Conservation (phyloP, 2,113 vertebrate species). For the Periophthalmodon schlosseri region DNA sequence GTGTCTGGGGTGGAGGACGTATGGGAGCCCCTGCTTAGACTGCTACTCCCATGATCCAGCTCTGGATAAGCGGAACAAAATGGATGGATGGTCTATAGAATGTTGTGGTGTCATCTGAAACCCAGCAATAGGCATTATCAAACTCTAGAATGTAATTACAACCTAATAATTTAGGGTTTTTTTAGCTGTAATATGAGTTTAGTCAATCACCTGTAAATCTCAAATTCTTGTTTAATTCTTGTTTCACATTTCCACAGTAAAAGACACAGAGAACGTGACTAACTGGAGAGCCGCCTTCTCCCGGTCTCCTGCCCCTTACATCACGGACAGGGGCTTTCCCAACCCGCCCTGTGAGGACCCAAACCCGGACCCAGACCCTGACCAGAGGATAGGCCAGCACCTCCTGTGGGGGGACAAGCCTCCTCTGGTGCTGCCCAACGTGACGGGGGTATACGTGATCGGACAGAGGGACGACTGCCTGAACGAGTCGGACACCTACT, state of each 20-base stretch:
- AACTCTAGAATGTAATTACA: no score
- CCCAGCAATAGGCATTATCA: no score
- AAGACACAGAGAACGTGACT: slow-evolving; percentile 86
- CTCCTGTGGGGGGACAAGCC: slow-evolving; percentile 3
- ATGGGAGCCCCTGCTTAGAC: no score
- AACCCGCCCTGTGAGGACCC: slow-evolving; percentile 80
- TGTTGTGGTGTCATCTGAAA: no score
- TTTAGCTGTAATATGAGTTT: no score
- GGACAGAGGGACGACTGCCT: slow-evolving; percentile 83
- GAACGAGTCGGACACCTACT: slow-evolving; percentile 79
- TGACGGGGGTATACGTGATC: slow-evolving; percentile 84
- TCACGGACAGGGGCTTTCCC: slow-evolving; percentile 90
- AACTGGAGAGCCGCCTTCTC: slow-evolving; percentile 91
- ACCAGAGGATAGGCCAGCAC: not conserved
- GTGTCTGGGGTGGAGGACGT: no score
- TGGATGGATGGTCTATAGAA: no score
- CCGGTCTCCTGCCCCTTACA: slow-evolving; percentile 84
- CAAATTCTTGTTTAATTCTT: slow-evolving; percentile 19
- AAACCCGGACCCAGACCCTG: not conserved
- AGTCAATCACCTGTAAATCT: not conserved
- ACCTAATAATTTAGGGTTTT: no score
- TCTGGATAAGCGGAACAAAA: no score
- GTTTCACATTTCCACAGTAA: slow-evolving; percentile 75
- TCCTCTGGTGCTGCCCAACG: slow-evolving; percentile 37
- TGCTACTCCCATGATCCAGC: no score